Evolutionary conservation across 2,797 vertebrate genomes (phyloP), one percentile per base, ranked within the genome.

Genomic region (Pangasius sanitwongsei): DNA sequence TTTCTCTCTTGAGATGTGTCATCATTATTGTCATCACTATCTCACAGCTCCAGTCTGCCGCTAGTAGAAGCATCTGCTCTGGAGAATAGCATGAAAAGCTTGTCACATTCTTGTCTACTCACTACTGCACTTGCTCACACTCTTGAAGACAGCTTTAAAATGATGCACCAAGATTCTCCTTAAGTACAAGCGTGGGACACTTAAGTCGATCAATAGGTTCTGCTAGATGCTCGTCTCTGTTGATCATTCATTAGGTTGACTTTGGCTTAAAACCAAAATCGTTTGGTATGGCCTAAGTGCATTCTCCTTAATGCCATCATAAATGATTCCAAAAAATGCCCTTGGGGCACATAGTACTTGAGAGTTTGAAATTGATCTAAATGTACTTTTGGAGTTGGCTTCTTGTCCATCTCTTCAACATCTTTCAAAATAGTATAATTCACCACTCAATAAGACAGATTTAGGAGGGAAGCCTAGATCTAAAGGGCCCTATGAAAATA

Each of bases 1-100:
- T 23, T 53, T 69, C 34, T 87, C 86, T 70, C 78, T 70, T 65
- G 83, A 90, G 83, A 80, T 59, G n/a, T 61, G 72, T 86, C 83
- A 87, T 87, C 82, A 90, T 85, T 87, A 85, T 89, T 84, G 34
- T 69, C 89, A 82, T 90, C 86, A 55, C n/a, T 44, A 13, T 85
- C 89, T 80, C 59, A 15, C 86, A 37, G 59, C 74, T 78, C 61
- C 72, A 87, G 61, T 34, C 61, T 85, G 44, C 86, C 15, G 34
- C 70, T 67, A 67, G 75, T 86, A 53, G 61, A 87, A 90, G 63
- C 86, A 86, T 74, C 74, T 87, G 86, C 86, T 89, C 86, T 80
- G 63, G 80, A 87, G 69, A 87, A 83, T 63, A 77, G 31, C 69
- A 65, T 25, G 69, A 69, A 75, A 78, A 70, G 80, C 78, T 74